A percentile compares a stretch with the other conserved stretches of the same genome.
These are phyloP conservation scores for Agonopterix subpropinquella DNA, from an alignment of 2,888 invertebrate genomes.

Conservation along the genomic window DNA sequence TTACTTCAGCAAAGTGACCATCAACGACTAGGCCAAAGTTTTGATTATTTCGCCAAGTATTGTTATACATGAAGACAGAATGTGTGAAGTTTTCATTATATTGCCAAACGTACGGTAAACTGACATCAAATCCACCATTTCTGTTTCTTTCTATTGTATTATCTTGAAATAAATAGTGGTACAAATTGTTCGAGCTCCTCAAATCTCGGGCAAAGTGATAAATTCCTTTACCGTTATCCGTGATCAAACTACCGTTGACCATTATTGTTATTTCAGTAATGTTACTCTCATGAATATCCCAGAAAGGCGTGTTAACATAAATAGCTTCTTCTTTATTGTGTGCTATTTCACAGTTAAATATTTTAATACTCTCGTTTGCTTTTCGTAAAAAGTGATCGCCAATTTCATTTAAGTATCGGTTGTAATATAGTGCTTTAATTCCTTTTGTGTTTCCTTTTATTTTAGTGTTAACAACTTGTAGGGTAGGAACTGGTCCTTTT, in stretches of 20 bases:
- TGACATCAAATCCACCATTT: slow-evolving; percentile 90
- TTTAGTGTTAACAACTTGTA: slow-evolving; percentile 81
- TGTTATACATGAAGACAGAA: slow-evolving; percentile 90
- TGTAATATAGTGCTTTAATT: slow-evolving; percentile 89
- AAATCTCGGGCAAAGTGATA: slow-evolving; percentile 94
- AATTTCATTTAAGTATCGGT: slow-evolving; percentile 88
- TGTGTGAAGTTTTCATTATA: slow-evolving; percentile 97
- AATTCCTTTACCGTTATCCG: slow-evolving; percentile 91
- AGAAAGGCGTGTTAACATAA: slow-evolving; percentile 87
- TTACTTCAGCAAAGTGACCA: slow-evolving; percentile 94
- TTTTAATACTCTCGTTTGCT: slow-evolving; percentile 89
- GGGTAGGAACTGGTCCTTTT: slow-evolving; percentile 86
- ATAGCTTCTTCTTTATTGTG: slow-evolving; percentile 88
- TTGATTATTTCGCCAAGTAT: slow-evolving; percentile 90
- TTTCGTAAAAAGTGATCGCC: slow-evolving; percentile 91
- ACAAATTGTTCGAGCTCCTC: slow-evolving; percentile 96
- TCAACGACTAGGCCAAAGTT: slow-evolving; percentile 90
- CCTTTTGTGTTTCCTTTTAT: slow-evolving; percentile 89
- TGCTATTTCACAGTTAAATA: slow-evolving; percentile 87
- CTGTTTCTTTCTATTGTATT: slow-evolving; percentile 90
- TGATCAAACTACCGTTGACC: slow-evolving; percentile 89
- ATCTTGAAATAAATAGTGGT: slow-evolving; percentile 94
- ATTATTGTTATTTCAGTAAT: slow-evolving; percentile 93
- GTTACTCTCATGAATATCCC: slow-evolving; percentile 90
- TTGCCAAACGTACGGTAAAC: slow-evolving; percentile 95